Evolutionary conservation across 1,140 invertebrate species (phyloP), one percentile per base, ranked within the genome.

Genomic region (Coptotermes formosanus): DNA sequence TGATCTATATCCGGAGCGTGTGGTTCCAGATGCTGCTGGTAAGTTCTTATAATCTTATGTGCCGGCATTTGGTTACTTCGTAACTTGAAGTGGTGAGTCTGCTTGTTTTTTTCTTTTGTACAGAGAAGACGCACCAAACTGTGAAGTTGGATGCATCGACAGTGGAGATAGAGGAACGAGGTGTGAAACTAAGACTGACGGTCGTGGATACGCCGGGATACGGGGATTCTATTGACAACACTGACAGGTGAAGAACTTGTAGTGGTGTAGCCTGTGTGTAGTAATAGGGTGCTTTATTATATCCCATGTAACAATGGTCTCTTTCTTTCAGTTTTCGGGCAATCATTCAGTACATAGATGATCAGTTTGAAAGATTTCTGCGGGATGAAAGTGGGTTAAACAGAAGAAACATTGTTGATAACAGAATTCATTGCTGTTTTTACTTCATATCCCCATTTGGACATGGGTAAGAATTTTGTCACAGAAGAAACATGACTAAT

Each of bases 381-480:
- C 94, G 96, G 83, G 97, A 98, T 89, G 97, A 98, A 91, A 97
- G 96, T 89, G 97, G 97, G 14, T 92, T 98, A 23, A 98, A 98
- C 91, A 93, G 97, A 82, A 94, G 97, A 88, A 97, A 98, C 89
- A 98, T 98, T 88, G 95, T 97, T 82, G 97, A 98, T 89, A 98
- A 97, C 91, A 94, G 97, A 90, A 97, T 98, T 90, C 97, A 98
- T 90, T 98, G 97, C 91, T 99, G 98, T 92, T 97, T 99, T 89
- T 99, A 99, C 92, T 99, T 99, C 91, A 99, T 99, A 90, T 98
- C 98, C 82, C 99, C 99, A 25, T 98, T 98, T 91, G 98, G 98
- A 52, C 98, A 99, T 93, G 98, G 98, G 95, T 96, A 93, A 89
- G 90, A 89, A 52, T 75, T 75, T 25, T 55, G 52, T 55, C 19